phyloP scores from a whole-genome alignment of 2,113 vertebrate species.

The Asarcornis scutulata region DNA sequence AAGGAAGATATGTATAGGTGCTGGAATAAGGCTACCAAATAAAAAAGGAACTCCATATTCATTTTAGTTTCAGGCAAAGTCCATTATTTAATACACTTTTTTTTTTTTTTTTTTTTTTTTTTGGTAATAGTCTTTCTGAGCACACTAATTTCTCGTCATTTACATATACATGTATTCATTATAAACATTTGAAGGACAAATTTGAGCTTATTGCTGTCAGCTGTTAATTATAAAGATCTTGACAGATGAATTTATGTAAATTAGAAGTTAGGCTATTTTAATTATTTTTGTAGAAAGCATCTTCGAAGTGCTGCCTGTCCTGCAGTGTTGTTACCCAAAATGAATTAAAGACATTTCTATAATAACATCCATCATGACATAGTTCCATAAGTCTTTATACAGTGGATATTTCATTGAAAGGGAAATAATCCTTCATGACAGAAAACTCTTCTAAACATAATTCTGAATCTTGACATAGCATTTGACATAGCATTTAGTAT shows the following conservation, averaged over 20 bases:
- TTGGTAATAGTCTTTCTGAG: not conserved
- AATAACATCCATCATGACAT: not conserved
- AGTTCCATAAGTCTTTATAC: too few species aligned
- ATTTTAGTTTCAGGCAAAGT: not conserved
- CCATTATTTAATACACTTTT: not conserved
- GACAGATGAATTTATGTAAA: not conserved
- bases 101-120: not conserved
- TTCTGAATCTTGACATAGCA: not conserved
- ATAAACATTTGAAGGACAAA: not conserved
- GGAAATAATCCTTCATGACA: not conserved
- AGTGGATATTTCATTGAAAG: not conserved
- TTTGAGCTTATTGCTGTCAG: not conserved
- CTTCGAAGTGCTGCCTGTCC: not conserved
- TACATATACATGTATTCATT: not conserved
- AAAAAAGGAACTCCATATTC: not conserved
- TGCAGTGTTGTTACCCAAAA: not conserved
- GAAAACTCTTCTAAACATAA: not conserved
- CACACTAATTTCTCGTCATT: not conserved
- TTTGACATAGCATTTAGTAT: not conserved
- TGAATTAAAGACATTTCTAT: not conserved
- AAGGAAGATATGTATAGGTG: not conserved
- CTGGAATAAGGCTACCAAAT: not conserved
- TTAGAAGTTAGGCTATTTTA: not conserved
- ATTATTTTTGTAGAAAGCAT: not conserved
- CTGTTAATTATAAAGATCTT: not conserved